Conservation (phyloP, 2,888 invertebrate genomes). For the Margaritifera margaritifera region DNA sequence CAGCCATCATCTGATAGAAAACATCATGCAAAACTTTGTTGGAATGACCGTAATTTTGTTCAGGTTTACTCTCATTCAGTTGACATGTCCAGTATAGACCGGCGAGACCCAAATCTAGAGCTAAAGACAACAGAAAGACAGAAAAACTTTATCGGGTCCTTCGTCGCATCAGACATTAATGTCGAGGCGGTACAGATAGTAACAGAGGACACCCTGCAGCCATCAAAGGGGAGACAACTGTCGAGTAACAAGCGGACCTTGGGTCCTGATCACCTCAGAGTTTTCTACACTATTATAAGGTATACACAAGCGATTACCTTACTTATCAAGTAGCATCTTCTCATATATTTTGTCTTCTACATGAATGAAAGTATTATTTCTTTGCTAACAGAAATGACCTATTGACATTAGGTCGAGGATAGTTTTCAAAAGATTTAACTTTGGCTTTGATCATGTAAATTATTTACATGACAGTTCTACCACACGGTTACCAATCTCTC, state of each 20-base stretch:
- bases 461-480: no score
- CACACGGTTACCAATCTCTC: no score
- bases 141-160: slow-evolving; percentile 29
- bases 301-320: not conserved
- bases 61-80: slow-evolving; percentile 28
- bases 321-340: no score
- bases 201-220: slow-evolving; percentile 8
- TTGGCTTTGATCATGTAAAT: no score
- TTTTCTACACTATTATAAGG: slow-evolving; percentile 17
- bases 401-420: no score
- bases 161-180: slow-evolving; percentile 18
- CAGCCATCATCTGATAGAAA: no score
- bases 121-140: slow-evolving; percentile 32
- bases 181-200: slow-evolving; percentile 15
- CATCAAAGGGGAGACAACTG: not conserved
- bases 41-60: no score
- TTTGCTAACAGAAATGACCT: no score
- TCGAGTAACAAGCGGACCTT: not conserved
- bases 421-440: no score
- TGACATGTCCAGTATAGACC: slow-evolving; percentile 57
- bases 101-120: slow-evolving; percentile 37
- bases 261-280: slow-evolving; percentile 14
- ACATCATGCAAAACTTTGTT: no score
- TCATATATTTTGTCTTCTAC: no score
- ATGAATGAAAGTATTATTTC: no score